phyloP scores from a whole-genome alignment of 2,797 vertebrate species.

The Odontamblyopus lacepedii region DNA sequence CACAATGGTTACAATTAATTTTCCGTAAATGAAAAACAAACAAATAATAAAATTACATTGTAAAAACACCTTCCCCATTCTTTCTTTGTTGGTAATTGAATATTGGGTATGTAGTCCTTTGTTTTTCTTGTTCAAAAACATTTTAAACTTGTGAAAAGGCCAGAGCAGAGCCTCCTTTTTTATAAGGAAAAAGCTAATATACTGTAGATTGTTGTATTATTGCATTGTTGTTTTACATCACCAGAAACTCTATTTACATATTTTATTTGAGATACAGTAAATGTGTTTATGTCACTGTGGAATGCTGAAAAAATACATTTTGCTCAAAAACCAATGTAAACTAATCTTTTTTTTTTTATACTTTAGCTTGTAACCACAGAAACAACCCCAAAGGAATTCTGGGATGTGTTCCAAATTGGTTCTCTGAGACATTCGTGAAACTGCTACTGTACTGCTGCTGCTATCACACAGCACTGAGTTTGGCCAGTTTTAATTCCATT shows the following conservation, averaged over 20 bases:
- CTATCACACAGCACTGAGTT: neutral
- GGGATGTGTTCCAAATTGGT: conserved; percentile 3
- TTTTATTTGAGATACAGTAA: conserved; percentile 15
- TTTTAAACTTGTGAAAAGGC: too few species aligned
- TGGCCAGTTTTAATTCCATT: neutral
- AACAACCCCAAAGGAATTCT: conserved; percentile 23
- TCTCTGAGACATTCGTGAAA: neutral
- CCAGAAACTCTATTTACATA: neutral
- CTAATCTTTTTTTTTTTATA: neutral
- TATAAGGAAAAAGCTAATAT: neutral
- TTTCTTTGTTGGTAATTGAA: neutral
- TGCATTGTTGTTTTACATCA: neutral
- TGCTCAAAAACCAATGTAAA: neutral
- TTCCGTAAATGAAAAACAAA: too few species aligned
- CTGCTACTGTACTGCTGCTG: neutral
- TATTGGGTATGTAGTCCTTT: neutral
- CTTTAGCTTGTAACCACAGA: conserved; percentile 19
- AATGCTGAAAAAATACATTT: conserved; percentile 20
- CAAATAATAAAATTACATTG: conserved; percentile 16
- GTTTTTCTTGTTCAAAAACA: too few species aligned
- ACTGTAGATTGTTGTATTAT: neutral
- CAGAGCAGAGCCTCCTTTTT: neutral
- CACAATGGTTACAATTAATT: conserved; percentile 39
- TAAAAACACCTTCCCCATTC: neutral
- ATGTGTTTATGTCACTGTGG: conserved; percentile 12